Conservation (phyloP, 2,113 vertebrate species). For the Urocolius indicus region DNA sequence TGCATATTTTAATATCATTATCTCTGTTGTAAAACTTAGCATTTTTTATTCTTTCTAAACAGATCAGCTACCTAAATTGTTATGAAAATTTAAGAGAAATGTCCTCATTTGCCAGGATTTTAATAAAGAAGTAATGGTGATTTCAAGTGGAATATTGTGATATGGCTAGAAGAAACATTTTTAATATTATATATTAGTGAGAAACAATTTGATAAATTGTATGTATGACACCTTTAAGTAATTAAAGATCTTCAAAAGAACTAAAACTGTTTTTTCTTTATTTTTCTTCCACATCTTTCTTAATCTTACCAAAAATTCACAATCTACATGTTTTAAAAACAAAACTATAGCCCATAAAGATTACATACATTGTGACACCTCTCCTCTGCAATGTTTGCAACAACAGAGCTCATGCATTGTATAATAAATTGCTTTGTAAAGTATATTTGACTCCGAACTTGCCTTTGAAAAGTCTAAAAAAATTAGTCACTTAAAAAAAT, state of each 20-base stretch:
- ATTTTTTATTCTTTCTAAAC: neutral
- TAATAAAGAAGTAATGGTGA: neutral
- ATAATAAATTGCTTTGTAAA: neutral
- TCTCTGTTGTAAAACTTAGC: neutral
- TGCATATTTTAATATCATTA: conserved; percentile 31
- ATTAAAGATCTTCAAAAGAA: neutral
- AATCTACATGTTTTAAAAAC: neutral
- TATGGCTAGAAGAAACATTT: neutral
- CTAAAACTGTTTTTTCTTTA: neutral
- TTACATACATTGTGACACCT: neutral
- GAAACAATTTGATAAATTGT: neutral
- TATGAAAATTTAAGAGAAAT: neutral
- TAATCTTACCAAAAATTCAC: neutral
- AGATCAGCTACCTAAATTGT: neutral
- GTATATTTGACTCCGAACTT: neutral
- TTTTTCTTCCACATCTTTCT: neutral
- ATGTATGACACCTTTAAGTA: neutral
- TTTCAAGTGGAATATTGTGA: neutral
- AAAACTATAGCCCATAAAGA: neutral
- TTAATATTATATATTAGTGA: neutral
- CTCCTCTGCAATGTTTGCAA: neutral
- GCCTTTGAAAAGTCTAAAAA: neutral
- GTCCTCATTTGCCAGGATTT: neutral
- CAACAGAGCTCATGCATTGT: neutral
- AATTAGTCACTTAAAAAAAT: neutral